phyloP scores from a whole-genome alignment of 2,113 vertebrate genomes.

The Lampris incognitus region DNA sequence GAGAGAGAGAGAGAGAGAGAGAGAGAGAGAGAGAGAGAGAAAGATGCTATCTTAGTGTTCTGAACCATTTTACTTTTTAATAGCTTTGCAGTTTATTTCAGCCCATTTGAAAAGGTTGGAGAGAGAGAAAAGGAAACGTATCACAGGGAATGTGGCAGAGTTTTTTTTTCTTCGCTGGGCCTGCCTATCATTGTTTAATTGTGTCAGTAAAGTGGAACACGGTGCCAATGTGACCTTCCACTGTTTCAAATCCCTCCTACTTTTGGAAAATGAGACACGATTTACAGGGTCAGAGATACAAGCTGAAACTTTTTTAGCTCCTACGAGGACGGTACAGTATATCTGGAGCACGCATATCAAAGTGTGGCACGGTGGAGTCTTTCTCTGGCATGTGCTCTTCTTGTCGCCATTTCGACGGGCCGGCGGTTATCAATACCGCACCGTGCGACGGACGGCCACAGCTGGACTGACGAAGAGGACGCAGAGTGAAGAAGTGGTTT shows the following conservation, averaged over 20 bases:
- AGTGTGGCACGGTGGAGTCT: background rate
- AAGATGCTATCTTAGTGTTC: conserved; percentile 57
- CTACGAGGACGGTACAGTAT: conserved; percentile 9
- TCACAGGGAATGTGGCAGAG: conserved; percentile 35
- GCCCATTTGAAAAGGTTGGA: conserved; percentile 57
- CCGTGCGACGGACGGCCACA: too few species aligned
- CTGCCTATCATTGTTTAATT: conserved; percentile 76
- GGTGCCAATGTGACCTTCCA: conserved; percentile 74
- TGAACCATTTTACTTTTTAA: conserved; percentile 65
- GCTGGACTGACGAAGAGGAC: too few species aligned
- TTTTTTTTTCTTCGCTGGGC: conserved; percentile 57
- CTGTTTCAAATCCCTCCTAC: conserved; percentile 59
- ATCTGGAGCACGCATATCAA: conserved; percentile 26
- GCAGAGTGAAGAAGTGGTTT: too few species aligned
- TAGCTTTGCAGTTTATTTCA: conserved; percentile 71
- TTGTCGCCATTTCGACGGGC: too few species aligned
- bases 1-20: too few species aligned
- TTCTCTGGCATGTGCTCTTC: background rate
- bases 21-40: too few species aligned
- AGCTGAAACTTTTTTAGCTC: conserved; percentile 17
- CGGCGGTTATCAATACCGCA: too few species aligned
- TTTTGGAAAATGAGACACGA: conserved; percentile 49
- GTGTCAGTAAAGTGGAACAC: conserved; percentile 82
- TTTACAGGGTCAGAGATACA: conserved; percentile 15
- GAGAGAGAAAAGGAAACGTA: conserved; percentile 32